Conservation (phyloP, 2,797 vertebrate species). For the Botia almorhae region DNA sequence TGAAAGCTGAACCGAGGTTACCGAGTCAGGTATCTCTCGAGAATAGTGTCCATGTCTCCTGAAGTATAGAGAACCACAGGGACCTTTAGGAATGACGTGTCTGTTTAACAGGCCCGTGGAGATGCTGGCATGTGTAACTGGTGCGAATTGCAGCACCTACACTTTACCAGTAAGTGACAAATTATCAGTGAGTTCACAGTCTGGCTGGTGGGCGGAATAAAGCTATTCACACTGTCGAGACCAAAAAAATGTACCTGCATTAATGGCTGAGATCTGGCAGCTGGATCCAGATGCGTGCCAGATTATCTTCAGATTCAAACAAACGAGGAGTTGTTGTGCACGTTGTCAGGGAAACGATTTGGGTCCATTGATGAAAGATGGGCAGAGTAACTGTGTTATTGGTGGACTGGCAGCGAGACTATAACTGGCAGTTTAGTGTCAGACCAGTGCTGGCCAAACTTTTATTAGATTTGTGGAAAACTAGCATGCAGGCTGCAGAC, state of each 20-base stretch:
- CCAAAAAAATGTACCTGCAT: constrained; percentile 1
- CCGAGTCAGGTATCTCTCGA: constrained; percentile 5
- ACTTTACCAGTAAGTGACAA: constrained; percentile 40
- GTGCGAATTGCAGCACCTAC: constrained; percentile 37
- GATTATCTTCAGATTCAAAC: constrained; percentile 40
- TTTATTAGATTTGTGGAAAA: constrained; percentile 35
- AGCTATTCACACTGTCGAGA: constrained; percentile 28
- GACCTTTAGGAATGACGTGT: background rate
- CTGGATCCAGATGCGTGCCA: constrained; percentile 12
- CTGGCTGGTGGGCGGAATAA: constrained; percentile 20
- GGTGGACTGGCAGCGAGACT: constrained; percentile 15
- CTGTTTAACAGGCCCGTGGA: constrained; percentile 21
- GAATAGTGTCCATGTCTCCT: background rate
- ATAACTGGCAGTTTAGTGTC: constrained; percentile 17
- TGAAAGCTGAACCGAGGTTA: background rate
- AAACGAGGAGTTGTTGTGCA: constrained; percentile 34
- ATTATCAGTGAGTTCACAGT: constrained; percentile 43
- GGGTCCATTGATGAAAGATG: constrained; percentile 14
- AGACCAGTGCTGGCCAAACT: constrained; percentile 28
- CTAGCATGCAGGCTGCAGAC: constrained; percentile 38
- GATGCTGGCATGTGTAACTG: constrained; percentile 39
- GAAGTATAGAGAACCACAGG: background rate
- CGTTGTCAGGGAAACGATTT: constrained; percentile 42
- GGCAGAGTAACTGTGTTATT: constrained; percentile 3
- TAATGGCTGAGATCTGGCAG: constrained; percentile 12